A percentile compares a stretch with the other conserved stretches of the same genome.
Evolutionary conservation across 2,113 vertebrate genomes (phyloP).

Genomic region (human (Homo sapiens)): GRCh38 chr9:994501-995000

Average conservation of each 20-base stretch:
- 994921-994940: background rate
- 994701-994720: background rate
- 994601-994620: background rate
- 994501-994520: background rate
- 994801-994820: background rate
- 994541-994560: background rate
- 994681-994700: no score
- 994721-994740: background rate
- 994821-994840: background rate
- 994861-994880: background rate
- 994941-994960: constrained; percentile 23
- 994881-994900: background rate
- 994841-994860: background rate
- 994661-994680: background rate
- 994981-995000: background rate
- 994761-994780: constrained; percentile 16
- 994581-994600: background rate
- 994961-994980: background rate
- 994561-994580: background rate
- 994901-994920: background rate
- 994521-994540: background rate
- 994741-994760: background rate
- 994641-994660: accelerated
- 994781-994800: background rate
- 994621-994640: background rate